phyloP scores from a whole-genome alignment of 2,113 vertebrate species.

The Mixornis gularis region DNA sequence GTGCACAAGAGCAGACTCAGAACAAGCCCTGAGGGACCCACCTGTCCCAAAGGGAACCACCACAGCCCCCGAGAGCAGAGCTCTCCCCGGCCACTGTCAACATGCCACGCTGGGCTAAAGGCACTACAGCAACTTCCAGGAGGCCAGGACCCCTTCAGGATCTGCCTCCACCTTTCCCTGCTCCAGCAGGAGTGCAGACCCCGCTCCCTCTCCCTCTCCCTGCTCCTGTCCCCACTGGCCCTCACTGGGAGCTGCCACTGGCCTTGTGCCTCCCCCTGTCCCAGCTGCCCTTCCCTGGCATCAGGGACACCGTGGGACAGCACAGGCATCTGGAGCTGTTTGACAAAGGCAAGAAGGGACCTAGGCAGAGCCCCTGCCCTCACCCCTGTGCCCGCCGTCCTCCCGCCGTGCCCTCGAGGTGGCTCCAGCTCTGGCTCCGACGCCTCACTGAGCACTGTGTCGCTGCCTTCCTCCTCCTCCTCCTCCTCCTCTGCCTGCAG shows the following conservation, averaged over 20 bases:
- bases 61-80: accelerated
- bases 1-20: slow-evolving; percentile 9
- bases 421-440: slow-evolving; percentile 58
- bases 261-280: not conserved
- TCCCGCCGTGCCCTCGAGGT: not conserved
- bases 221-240: not conserved
- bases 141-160: not conserved
- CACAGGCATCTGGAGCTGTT: not conserved
- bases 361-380: not conserved
- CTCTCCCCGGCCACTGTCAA: not conserved
- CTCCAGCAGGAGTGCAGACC: accelerated
- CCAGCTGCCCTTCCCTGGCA: not conserved
- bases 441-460: slow-evolving; percentile 27
- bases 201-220: not conserved
- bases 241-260: accelerated
- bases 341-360: not conserved
- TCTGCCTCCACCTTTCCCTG: not conserved
- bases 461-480: slow-evolving; percentile 42
- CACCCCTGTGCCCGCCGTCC: slow-evolving; percentile 34
- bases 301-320: not conserved
- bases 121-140: too few relatives aligned
- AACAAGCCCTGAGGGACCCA: not conserved
- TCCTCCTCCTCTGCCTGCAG: slow-evolving; percentile 53
- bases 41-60: not conserved
- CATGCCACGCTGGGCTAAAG: accelerated